These are phyloP conservation scores for Oenanthe melanoleuca DNA, from an alignment of 2,113 vertebrate species.

Conservation along the genomic window DNA sequence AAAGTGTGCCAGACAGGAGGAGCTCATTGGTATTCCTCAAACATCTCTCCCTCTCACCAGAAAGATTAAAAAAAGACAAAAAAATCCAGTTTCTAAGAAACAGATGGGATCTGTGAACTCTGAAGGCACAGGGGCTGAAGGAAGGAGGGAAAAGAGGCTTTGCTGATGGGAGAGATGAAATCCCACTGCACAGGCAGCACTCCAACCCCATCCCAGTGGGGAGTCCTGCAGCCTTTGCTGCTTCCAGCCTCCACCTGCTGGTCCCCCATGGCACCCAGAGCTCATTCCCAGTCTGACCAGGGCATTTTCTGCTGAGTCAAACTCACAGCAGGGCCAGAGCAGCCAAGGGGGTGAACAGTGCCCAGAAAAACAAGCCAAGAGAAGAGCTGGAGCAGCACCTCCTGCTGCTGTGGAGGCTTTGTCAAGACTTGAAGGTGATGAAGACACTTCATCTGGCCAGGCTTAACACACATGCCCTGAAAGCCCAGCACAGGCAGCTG, in stretches of 20 bases:
- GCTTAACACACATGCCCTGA: neutral
- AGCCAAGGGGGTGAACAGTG: neutral
- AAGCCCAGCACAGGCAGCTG: neutral
- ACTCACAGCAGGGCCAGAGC: neutral
- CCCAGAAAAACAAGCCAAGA: neutral
- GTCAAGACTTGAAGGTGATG: neutral
- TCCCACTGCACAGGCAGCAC: neutral
- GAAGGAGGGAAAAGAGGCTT: neutral
- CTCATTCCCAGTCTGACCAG: neutral
- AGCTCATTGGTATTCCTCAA: conserved; percentile 41
- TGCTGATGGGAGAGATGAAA: neutral
- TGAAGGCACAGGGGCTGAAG: neutral
- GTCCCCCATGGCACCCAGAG: neutral
- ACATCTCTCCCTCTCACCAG: neutral
- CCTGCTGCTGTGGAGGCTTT: neutral
- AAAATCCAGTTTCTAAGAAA: neutral
- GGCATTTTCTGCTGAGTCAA: neutral
- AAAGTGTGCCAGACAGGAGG: neutral
- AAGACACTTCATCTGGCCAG: neutral
- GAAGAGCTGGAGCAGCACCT: neutral
- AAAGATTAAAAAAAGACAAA: neutral
- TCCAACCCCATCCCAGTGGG: neutral
- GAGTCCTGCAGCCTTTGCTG: neutral
- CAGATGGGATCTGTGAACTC: neutral
- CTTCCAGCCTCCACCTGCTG: neutral